Conservation (phyloP, 2,888 invertebrate species). For the Cabera pusaria region DNA sequence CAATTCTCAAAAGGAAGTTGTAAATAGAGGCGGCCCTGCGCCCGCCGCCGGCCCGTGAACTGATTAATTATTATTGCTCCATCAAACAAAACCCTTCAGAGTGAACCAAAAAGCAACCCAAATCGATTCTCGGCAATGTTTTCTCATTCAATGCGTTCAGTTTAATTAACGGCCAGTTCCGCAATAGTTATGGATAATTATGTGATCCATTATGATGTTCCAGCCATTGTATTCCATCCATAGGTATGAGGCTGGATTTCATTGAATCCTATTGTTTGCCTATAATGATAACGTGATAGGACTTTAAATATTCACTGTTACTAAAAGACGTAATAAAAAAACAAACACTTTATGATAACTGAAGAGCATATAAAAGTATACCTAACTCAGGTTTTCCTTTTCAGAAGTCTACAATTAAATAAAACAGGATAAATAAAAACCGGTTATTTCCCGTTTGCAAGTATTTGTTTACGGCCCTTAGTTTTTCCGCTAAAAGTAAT, state of each 20-base stretch:
- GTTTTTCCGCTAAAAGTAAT: constrained; percentile 7
- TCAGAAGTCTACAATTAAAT: constrained; percentile 2
- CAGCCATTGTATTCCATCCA: background rate
- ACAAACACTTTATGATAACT: too few relatives aligned
- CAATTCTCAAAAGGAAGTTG: constrained; percentile 54
- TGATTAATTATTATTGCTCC: constrained; percentile 64
- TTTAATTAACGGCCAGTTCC: constrained; percentile 15
- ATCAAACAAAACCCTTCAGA: constrained; percentile 59
- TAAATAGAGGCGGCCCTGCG: constrained; percentile 48
- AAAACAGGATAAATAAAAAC: background rate
- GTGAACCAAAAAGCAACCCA: constrained; percentile 48
- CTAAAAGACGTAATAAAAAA: too few relatives aligned
- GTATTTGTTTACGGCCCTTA: constrained; percentile 9
- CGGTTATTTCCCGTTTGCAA: constrained; percentile 2
- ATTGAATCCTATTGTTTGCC: too few relatives aligned
- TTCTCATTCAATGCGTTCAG: constrained; percentile 30
- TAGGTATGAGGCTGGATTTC: too few relatives aligned
- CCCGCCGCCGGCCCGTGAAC: constrained; percentile 42
- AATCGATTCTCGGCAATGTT: constrained; percentile 39
- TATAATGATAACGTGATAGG: too few relatives aligned
- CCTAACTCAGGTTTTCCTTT: too few relatives aligned
- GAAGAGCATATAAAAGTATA: too few relatives aligned
- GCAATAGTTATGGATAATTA: constrained; percentile 5
- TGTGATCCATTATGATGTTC: constrained; percentile 4
- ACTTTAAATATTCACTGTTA: too few relatives aligned